Percentiles rank a stretch among this genome's conserved stretches.
Evolutionary conservation across 2,888 invertebrate genomes (phyloP).

Genomic region (Limnephilus rhombicus): DNA sequence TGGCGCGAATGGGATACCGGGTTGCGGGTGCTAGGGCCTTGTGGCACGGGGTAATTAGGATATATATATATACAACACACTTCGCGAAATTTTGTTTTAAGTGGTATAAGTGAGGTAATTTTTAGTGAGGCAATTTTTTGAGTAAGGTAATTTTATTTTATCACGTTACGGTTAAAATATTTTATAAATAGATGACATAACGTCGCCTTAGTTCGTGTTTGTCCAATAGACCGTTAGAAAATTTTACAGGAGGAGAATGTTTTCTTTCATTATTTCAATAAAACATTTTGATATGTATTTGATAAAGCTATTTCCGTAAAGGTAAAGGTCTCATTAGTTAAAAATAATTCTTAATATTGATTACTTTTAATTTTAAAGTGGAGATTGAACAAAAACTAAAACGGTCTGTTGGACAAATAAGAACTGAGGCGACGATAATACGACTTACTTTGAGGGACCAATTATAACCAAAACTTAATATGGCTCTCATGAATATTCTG

Average conservation of each 20-base stretch:
- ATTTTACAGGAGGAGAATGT: too few species aligned
- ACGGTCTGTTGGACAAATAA: too few species aligned
- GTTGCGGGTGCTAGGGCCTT: neutral
- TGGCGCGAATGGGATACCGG: constrained; percentile 51
- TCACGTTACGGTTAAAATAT: neutral
- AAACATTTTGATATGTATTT: too few species aligned
- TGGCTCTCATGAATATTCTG: neutral
- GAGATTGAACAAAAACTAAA: too few species aligned
- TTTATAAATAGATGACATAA: neutral
- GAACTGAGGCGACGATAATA: too few species aligned
- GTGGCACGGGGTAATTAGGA: constrained; percentile 37
- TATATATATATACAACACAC: constrained; percentile 54
- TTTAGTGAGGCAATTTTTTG: neutral
- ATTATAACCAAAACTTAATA: neutral
- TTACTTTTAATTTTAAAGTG: too few species aligned
- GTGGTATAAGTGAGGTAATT: neutral
- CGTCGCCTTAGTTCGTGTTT: too few species aligned
- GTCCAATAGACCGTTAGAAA: too few species aligned
- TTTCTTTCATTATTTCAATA: too few species aligned
- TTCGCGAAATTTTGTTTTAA: neutral
- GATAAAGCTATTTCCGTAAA: too few species aligned
- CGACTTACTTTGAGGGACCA: neutral
- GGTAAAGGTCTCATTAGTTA: too few species aligned
- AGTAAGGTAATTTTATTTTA: neutral
- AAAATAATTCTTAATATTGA: too few species aligned